Conservation (phyloP, 2,888 invertebrate genomes). For the Polyploca ridens region DNA sequence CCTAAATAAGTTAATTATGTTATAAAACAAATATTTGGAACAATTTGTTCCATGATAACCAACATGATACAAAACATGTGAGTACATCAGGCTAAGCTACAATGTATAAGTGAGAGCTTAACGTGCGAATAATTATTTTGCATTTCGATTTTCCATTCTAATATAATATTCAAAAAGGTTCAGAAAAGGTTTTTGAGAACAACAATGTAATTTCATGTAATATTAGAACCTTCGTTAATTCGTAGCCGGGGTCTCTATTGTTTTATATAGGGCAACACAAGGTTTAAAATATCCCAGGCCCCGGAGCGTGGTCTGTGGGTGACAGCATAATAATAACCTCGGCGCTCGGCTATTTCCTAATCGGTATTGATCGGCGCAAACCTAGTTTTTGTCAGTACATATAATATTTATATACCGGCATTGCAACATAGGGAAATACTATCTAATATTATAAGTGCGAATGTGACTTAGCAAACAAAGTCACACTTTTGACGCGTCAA, state of each 20-base stretch:
- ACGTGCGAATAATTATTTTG: not conserved
- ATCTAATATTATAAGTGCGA: no score
- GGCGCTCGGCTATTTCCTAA: constrained; percentile 39
- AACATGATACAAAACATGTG: no score
- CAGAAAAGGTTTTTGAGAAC: constrained; percentile 2
- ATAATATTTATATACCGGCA: constrained; percentile 29
- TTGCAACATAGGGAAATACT: constrained; percentile 11
- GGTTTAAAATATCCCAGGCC: constrained; percentile 41
- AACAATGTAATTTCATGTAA: constrained; percentile 7
- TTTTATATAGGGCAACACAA: constrained; percentile 35
- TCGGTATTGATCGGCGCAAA: constrained; percentile 39
- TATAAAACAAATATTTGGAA: no score
- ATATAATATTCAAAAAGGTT: not conserved
- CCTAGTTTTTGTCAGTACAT: constrained; percentile 15
- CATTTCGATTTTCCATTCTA: not conserved
- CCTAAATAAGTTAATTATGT: no score
- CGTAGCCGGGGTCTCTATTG: constrained; percentile 28
- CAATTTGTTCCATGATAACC: no score
- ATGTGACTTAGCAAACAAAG: no score
- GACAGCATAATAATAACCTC: constrained; percentile 55
- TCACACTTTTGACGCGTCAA: no score
- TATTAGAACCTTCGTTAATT: constrained; percentile 7
- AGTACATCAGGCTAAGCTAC: no score
- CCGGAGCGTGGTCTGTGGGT: constrained; percentile 36
- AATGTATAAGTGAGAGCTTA: no score